Conservation (phyloP, 2,113 vertebrate genomes). For the Pithys albifrons region DNA sequence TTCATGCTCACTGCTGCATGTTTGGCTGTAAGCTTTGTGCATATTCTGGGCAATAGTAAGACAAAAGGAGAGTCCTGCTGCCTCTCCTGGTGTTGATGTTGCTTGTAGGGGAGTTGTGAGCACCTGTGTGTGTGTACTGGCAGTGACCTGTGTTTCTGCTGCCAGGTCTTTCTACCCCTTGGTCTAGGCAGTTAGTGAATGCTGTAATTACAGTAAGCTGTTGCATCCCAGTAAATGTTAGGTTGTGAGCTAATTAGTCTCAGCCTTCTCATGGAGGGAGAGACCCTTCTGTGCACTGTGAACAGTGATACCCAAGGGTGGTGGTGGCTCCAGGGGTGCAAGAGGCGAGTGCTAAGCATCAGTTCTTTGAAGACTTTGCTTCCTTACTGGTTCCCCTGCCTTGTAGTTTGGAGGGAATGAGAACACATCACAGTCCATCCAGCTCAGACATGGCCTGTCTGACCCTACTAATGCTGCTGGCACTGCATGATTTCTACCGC, state of each 20-base stretch:
- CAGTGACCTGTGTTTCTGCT: slow-evolving; percentile 1
- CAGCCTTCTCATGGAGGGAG: neutral
- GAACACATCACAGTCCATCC: neutral
- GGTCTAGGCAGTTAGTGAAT: neutral
- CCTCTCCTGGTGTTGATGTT: neutral
- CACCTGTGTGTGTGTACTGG: neutral
- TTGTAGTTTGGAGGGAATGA: neutral
- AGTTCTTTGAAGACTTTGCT: neutral
- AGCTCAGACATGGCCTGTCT: neutral
- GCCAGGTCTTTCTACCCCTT: neutral
- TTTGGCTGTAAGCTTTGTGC: neutral
- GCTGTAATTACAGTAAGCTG: slow-evolving; percentile 32
- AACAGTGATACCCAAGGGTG: neutral
- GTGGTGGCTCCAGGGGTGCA: neutral
- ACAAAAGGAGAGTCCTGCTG: neutral
- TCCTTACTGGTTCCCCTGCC: neutral
- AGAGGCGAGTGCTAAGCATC: neutral
- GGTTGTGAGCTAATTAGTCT: slow-evolving; percentile 37
- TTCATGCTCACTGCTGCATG: neutral
- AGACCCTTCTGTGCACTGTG: neutral
- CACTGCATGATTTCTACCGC: slow-evolving; percentile 18
- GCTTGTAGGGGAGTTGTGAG: neutral
- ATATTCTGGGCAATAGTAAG: neutral
- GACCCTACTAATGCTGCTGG: slow-evolving; percentile 42
- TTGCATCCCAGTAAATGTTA: slow-evolving; percentile 3